Evolutionary conservation across 2,888 invertebrate genomes (phyloP).

Genomic region (Eupithecia tripunctaria): DNA sequence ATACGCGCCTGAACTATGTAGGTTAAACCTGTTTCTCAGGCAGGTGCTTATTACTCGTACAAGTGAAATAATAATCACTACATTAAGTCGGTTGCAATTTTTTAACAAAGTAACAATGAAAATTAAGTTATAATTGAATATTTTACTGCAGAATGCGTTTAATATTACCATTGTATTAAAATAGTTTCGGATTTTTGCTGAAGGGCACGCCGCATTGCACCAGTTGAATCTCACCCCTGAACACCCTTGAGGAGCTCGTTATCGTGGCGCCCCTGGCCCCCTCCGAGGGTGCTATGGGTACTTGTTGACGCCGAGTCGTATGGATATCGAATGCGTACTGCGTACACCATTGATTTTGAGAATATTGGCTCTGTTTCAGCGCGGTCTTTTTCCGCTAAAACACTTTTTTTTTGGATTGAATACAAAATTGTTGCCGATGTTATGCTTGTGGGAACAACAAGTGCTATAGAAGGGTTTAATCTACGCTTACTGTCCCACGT

Average conservation of each 20-base stretch:
- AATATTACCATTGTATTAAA: not conserved
- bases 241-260: constrained; percentile 40
- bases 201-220: constrained; percentile 81
- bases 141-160: no score
- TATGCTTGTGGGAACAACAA: constrained; percentile 19
- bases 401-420: constrained; percentile 18
- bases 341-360: constrained; percentile 59
- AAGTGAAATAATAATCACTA: no score
- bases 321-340: constrained; percentile 54
- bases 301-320: constrained; percentile 72
- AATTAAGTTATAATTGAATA: no score
- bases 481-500: not conserved
- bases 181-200: constrained; percentile 13
- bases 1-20: no score
- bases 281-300: constrained; percentile 53
- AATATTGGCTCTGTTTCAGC: constrained; percentile 40
- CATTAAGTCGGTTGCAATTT: no score
- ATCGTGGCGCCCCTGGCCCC: constrained; percentile 45
- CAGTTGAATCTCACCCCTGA: constrained; percentile 81
- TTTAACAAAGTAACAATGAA: no score
- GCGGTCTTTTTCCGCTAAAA: constrained; percentile 30
- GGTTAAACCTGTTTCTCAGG: no score
- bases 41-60: no score
- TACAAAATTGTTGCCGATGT: constrained; percentile 2
- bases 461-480: not conserved